Conservation (phyloP, 2,797 vertebrate species). For the Lemur catta region DNA sequence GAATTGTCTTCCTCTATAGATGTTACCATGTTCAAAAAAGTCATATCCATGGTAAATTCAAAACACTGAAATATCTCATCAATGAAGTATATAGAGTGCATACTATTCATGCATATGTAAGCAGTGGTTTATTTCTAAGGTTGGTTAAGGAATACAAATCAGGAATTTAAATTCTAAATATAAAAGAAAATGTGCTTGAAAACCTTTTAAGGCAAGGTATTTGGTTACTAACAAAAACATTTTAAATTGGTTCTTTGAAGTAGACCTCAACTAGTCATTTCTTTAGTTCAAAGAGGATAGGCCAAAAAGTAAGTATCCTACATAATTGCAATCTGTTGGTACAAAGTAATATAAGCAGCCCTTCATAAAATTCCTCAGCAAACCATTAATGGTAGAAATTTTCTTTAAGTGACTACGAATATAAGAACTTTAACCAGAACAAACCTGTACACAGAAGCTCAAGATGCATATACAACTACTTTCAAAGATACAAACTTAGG, state of each 20-base stretch:
- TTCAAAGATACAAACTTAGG: neutral
- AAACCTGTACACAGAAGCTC: neutral
- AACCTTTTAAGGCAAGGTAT: conserved; percentile 60
- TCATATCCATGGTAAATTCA: neutral
- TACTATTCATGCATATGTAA: neutral
- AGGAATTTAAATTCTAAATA: conserved; percentile 42
- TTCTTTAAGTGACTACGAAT: neutral
- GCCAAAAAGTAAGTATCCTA: neutral
- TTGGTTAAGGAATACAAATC: conserved; percentile 35
- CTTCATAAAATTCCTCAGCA: neutral
- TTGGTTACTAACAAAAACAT: neutral
- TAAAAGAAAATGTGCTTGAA: conserved; percentile 46
- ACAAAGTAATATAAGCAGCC: neutral
- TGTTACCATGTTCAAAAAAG: neutral
- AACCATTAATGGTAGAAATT: neutral
- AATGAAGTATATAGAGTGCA: neutral
- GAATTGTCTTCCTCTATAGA: neutral
- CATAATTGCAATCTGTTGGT: neutral
- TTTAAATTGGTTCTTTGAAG: conserved; percentile 44
- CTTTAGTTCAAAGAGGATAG: conserved; percentile 14
- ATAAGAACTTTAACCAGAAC: neutral
- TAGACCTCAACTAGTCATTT: neutral
- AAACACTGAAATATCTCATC: conserved; percentile 26
- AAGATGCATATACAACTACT: neutral
- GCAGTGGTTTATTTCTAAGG: conserved; percentile 24